Evolutionary conservation across 2,888 invertebrate species (phyloP).

Genomic region (Agonum fuliginosum): DNA sequence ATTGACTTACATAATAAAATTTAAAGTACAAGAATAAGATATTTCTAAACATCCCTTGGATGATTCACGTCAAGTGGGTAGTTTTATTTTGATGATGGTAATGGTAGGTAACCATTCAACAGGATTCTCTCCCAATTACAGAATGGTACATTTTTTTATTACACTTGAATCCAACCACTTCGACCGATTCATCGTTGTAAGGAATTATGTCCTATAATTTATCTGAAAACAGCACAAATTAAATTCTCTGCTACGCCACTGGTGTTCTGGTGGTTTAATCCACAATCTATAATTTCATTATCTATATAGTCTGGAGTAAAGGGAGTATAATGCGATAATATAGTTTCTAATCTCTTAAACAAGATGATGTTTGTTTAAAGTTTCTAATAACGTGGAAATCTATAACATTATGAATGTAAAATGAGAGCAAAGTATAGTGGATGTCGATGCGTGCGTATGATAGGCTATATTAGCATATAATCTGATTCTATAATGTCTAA

Average conservation of each 20-base stretch:
- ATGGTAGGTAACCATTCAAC: too few relatives aligned
- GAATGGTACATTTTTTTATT: too few relatives aligned
- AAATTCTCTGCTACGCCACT: background rate
- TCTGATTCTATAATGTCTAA: slow-evolving; percentile 57
- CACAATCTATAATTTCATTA: slow-evolving; percentile 40
- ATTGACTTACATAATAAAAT: too few relatives aligned
- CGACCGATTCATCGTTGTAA: too few relatives aligned
- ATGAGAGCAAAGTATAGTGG: slow-evolving; percentile 45
- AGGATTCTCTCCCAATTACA: too few relatives aligned
- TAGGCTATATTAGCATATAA: slow-evolving; percentile 55
- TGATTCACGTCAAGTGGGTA: too few relatives aligned
- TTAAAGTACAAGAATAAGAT: too few relatives aligned
- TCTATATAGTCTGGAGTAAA: background rate
- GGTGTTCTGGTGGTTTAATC: background rate
- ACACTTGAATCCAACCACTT: too few relatives aligned
- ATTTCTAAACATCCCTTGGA: too few relatives aligned
- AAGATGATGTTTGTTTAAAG: slow-evolving; percentile 50
- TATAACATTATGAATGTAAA: slow-evolving; percentile 48
- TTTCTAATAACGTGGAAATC: slow-evolving; percentile 55
- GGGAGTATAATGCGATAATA: slow-evolving; percentile 15
- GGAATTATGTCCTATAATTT: too few relatives aligned
- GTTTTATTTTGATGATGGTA: too few relatives aligned
- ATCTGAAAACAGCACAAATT: background rate
- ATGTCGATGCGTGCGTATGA: slow-evolving; percentile 31
- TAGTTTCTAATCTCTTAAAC: slow-evolving; percentile 46